Evolutionary conservation across 2,888 invertebrate species (phyloP), one percentile per base, ranked within the genome.

Genomic region (Drosophila austrosaltans): DNA sequence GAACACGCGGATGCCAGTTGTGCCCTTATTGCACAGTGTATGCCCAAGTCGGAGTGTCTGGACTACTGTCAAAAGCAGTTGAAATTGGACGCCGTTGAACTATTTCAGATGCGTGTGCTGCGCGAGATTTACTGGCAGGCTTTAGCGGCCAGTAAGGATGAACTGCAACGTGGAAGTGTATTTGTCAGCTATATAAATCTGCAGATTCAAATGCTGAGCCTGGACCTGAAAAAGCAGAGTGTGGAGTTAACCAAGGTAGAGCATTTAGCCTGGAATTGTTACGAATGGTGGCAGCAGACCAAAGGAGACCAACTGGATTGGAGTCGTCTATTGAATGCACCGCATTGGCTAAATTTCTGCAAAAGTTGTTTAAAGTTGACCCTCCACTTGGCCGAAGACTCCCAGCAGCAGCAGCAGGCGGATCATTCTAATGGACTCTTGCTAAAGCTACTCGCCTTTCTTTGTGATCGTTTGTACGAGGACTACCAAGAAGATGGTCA

Each of bases 351-450:
- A 70, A 93, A 93, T 72, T 95, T 94, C 82, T 94, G 94, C 76
- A 95, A 95, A 89, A 93, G 93, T 30, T 94, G 94, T 3, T 92
- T 96, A n/a, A 96, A 95, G 89, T 93, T 94, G 77, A 95, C 95
- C 0, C 92, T 96, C 62, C 94, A 94, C 30, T 90, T 20, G 79
- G 92, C 93, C 0, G 92, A 88, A 6, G n/a, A 91, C 82, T 71
- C 75, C 1, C 66, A 78, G 22, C 69, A 74, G 5, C 69, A 58
- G 1, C 62, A 61, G 2, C 69, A 78, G 12, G 70, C 76, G 48
- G 87, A 90, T 36, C 83, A 78, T 1, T 85, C 89, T 1, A 93
- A 94, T 16, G 93, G 94, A 0, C 91, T 93, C 73, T 82, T 95
- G 39, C 87, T 96, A 16, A 93, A 93, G 69, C 91, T 94, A 12